Percentiles rank a stretch among this genome's conserved stretches.
These are phyloP conservation scores for Meghimatium bilineatum DNA, from an alignment of 2,888 invertebrate species.

Conservation along the genomic window DNA sequence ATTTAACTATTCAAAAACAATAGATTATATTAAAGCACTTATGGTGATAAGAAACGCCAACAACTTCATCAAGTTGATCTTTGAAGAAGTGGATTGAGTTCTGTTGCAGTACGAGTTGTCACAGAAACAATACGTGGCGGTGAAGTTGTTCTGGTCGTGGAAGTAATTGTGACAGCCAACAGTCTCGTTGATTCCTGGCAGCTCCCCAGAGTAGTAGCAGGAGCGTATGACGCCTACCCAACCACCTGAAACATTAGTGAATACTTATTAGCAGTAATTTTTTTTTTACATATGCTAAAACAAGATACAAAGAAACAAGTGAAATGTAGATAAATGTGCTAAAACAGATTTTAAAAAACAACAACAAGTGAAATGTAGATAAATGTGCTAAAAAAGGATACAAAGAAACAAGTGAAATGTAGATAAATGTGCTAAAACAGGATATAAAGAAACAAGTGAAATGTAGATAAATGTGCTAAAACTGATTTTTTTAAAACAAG, in stretches of 20 bases:
- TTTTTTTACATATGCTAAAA: no score
- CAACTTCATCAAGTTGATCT: not conserved
- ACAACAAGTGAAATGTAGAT: no score
- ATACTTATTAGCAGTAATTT: not conserved
- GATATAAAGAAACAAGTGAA: no score
- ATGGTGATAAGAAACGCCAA: slow-evolving; percentile 9
- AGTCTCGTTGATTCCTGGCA: slow-evolving; percentile 60
- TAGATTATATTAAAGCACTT: slow-evolving; percentile 46
- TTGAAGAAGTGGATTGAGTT: not conserved
- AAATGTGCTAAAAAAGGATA: no score
- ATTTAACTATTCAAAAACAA: slow-evolving; percentile 39
- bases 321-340: no score
- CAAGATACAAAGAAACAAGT: no score
- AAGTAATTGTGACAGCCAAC: slow-evolving; percentile 62
- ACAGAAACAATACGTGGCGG: slow-evolving; percentile 65
- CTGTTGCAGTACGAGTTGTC: slow-evolving; percentile 63
- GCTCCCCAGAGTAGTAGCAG: slow-evolving; percentile 59
- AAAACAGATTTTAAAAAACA: no score
- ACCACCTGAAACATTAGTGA: slow-evolving; percentile 47
- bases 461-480: no score
- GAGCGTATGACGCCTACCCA: slow-evolving; percentile 60
- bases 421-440: no score
- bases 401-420: no score
- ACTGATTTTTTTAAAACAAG: no score
- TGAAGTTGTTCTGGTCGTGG: slow-evolving; percentile 54